These are phyloP conservation scores for Ichneumoninae sp. DNA, from an alignment of 2,888 invertebrate genomes.

Conservation along the genomic window DNA sequence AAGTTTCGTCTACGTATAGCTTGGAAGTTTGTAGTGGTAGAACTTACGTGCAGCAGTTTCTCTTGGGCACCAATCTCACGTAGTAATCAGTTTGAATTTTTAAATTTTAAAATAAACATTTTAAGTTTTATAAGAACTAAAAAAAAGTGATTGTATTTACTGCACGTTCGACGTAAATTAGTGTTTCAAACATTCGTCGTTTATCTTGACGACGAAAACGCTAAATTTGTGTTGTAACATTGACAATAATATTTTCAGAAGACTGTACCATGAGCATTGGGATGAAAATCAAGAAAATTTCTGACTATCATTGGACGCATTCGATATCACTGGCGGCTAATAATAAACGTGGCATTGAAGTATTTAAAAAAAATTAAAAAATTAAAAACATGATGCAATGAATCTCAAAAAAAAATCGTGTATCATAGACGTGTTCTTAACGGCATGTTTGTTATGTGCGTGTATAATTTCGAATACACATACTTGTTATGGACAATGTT, in stretches of 20 bases:
- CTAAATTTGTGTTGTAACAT: conserved; percentile 10
- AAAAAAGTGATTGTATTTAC: not conserved
- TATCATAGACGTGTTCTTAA: conserved; percentile 9
- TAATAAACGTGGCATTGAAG: not conserved
- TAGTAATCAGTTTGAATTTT: not conserved
- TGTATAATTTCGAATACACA: not conserved
- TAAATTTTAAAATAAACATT: not conserved
- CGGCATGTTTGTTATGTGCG: not conserved
- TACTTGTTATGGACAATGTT: conserved; percentile 2
- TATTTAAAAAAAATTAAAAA: not conserved
- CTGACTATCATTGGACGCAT: conserved; percentile 17
- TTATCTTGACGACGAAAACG: not conserved
- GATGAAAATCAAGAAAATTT: conserved; percentile 59
- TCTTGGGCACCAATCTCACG: not conserved
- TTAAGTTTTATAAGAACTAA: not conserved
- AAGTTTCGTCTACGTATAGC: not conserved
- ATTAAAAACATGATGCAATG: not conserved
- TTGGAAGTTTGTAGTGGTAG: not conserved
- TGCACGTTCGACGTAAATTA: conserved; percentile 10
- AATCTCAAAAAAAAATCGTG: not conserved
- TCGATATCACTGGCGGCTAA: conserved; percentile 4
- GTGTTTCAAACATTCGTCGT: not conserved
- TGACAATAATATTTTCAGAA: conserved; percentile 36
- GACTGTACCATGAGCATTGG: conserved; percentile 58
- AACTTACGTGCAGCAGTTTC: conserved; percentile 1